Evolutionary conservation across 2,888 invertebrate genomes (phyloP).

Genomic region (Zele albiditarsus): DNA sequence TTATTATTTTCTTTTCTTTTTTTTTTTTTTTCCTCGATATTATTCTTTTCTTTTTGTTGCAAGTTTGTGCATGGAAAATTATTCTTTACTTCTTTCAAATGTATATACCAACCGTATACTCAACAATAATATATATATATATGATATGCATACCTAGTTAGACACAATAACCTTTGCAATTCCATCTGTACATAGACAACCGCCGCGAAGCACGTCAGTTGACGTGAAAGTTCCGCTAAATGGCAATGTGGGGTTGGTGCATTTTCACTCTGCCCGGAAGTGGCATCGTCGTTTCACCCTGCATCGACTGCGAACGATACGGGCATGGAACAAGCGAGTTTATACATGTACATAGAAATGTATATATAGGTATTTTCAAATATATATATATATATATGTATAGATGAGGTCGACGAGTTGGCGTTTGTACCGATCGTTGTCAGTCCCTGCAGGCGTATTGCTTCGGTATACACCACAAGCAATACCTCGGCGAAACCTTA

Average conservation of each 20-base stretch:
- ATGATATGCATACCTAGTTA: neutral
- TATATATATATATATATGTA: neutral
- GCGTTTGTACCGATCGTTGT: constrained; percentile 25
- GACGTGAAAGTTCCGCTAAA: constrained; percentile 9
- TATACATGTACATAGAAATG: neutral
- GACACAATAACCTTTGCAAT: constrained; percentile 6
- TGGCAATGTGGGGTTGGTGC: constrained; percentile 11
- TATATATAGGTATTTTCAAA: neutral
- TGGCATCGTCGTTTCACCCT: constrained; percentile 15
- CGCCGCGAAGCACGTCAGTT: constrained; percentile 12
- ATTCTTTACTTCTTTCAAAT: no score
- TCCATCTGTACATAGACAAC: neutral
- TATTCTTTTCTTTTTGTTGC: no score
- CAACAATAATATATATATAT: neutral
- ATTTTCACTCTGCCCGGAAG: constrained; percentile 22
- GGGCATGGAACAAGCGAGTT: neutral
- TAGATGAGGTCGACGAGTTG: constrained; percentile 14
- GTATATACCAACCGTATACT: neutral
- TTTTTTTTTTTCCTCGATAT: no score
- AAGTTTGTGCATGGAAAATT: no score
- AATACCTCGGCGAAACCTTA: constrained; percentile 14
- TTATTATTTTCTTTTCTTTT: no score
- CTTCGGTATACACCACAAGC: neutral
- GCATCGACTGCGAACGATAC: constrained; percentile 12
- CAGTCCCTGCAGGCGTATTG: constrained; percentile 20